These are phyloP conservation scores for Champsocephalus gunnari DNA, from an alignment of 2,797 vertebrate genomes.

Conservation along the genomic window DNA sequence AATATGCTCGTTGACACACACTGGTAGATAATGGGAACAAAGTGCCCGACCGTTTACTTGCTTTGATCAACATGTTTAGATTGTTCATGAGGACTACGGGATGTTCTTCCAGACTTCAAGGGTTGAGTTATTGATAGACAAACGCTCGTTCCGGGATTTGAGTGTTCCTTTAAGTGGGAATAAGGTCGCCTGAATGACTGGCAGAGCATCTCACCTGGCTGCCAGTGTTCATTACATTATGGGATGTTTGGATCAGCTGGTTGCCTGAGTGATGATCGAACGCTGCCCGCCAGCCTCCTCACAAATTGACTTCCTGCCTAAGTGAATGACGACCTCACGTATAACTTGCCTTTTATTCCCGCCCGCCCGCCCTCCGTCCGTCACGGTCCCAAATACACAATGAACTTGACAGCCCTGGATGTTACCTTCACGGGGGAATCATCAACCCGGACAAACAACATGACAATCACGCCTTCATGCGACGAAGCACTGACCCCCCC, in stretches of 20 bases:
- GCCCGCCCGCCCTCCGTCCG: slow-evolving; percentile 3
- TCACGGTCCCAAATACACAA: slow-evolving; percentile 16
- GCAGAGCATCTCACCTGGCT: not conserved
- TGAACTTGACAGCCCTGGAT: slow-evolving; percentile 9
- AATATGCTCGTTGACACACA: not conserved
- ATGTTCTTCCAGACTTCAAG: no score
- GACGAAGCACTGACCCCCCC: slow-evolving; percentile 13
- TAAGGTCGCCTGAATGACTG: not conserved
- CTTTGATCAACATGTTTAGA: not conserved
- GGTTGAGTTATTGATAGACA: no score
- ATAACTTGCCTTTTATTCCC: slow-evolving; percentile 26
- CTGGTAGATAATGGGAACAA: not conserved
- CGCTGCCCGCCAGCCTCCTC: slow-evolving; percentile 29
- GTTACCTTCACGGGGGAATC: slow-evolving; percentile 16
- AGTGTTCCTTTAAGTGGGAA: not conserved
- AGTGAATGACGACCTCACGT: slow-evolving; percentile 38
- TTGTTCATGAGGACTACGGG: not conserved
- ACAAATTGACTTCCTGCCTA: slow-evolving; percentile 53
- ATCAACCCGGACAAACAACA: slow-evolving; percentile 38
- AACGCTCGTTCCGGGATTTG: no score
- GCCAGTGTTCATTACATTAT: slow-evolving; percentile 28
- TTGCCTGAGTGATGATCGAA: slow-evolving; percentile 40
- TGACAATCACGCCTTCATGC: slow-evolving; percentile 17
- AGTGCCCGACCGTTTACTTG: no score
- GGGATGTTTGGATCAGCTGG: slow-evolving; percentile 17